A percentile compares a stretch with the other conserved stretches of the same genome.
These are phyloP conservation scores for Amorpha juglandis DNA, from an alignment of 2,888 invertebrate species.

Conservation along the genomic window DNA sequence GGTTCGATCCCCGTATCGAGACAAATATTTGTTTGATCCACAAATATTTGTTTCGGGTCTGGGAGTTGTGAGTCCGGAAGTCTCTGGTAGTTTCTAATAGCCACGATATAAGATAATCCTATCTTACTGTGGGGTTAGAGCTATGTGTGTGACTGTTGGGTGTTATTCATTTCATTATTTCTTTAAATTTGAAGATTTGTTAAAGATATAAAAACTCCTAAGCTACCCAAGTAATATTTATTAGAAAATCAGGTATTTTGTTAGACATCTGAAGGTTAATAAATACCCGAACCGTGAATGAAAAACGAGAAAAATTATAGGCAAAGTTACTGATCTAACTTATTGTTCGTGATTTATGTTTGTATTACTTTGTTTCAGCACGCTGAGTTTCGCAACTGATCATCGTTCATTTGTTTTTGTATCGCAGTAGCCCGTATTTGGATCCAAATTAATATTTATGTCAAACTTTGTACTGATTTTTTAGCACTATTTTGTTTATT, in stretches of 20 bases:
- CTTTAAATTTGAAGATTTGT: too few relatives aligned
- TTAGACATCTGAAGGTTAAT: conserved; percentile 8
- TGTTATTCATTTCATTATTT: too few relatives aligned
- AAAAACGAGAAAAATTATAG: conserved; percentile 7
- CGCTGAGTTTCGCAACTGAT: background rate
- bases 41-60: too few relatives aligned
- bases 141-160: too few relatives aligned
- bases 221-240: background rate
- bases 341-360: conserved; percentile 23
- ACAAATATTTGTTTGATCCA: too few relatives aligned
- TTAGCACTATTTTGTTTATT: background rate
- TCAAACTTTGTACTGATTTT: background rate
- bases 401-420: conserved; percentile 21
- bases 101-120: too few relatives aligned
- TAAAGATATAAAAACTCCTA: background rate
- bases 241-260: background rate
- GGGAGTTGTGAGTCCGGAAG: too few relatives aligned
- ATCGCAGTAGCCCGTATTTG: conserved; percentile 4
- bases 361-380: conserved; percentile 2
- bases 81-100: too few relatives aligned
- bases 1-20: too few relatives aligned
- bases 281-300: conserved; percentile 2
- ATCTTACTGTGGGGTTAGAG: too few relatives aligned
- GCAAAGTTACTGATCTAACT: conserved; percentile 20
- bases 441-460: conserved; percentile 11